These are phyloP conservation scores for Pipistrellus kuhlii DNA, from an alignment of 2,797 vertebrate genomes.

Conservation along the genomic window DNA sequence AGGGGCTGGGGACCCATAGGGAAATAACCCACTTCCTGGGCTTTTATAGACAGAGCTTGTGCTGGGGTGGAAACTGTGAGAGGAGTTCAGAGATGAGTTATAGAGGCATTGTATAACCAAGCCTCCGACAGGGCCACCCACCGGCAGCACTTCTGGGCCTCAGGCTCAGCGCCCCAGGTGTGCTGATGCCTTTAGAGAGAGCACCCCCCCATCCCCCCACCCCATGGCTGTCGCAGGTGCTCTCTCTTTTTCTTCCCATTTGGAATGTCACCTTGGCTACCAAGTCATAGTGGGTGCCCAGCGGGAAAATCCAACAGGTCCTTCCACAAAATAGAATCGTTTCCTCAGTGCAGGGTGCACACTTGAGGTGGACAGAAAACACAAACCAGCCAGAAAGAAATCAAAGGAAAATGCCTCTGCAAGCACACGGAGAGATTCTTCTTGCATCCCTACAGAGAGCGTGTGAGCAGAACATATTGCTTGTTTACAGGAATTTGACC, in stretches of 20 bases:
- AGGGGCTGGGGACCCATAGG: not conserved
- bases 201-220: accelerated
- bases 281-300: not conserved
- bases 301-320: not conserved
- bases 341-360: not conserved
- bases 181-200: not conserved
- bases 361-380: conserved; percentile 38
- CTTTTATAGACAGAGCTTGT: not conserved
- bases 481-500: conserved; percentile 70
- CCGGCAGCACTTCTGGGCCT: not conserved
- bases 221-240: accelerated
- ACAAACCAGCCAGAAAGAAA: not conserved
- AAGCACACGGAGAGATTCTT: conserved; percentile 20
- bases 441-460: conserved; percentile 17
- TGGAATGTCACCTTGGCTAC: not conserved
- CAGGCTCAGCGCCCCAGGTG: not conserved
- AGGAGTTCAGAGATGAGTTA: not conserved
- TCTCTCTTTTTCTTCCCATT: not conserved
- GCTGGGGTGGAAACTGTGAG: not conserved
- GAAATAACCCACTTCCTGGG: not conserved
- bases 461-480: conserved; percentile 16
- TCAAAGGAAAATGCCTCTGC: not conserved
- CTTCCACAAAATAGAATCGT: not conserved
- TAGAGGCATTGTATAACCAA: not conserved
- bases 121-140: not conserved